Base-by-base conservation (phyloP, 1,140 invertebrate genomes). In the Lepidurus arcticus region DNA sequence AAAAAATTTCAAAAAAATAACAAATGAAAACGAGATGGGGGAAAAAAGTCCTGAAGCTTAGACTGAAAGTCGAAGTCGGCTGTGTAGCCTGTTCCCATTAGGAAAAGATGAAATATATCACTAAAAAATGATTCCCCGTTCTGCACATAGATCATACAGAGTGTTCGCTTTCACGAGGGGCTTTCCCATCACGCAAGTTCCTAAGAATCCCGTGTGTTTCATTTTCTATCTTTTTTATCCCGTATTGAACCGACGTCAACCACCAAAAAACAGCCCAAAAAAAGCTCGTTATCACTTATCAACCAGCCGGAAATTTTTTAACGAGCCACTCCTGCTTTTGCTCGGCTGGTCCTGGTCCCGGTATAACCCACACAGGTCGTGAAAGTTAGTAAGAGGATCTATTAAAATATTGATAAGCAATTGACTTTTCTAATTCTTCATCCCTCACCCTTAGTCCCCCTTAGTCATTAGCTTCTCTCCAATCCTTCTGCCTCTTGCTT, bases 391-490 rank as follows among this genome's bases (percentile, higher is more conserved):
- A 21, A 65, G 53, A 65, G n/a, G 53, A 65, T 65, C 53, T 65
- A 13, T n/a, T 65, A 65, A 65, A 65, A 65, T 65, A 65, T 65
- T 65, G 53, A 65, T 65, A 65, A 21, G n/a, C 53, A 65, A 65
- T 65, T 65, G 21, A 65, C 53, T 21, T 21, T 65, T 65, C 53
- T 65, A 65, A 65, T 21, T 65, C n/a, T 7, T 65, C 21, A 6
- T 21, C 53, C 21, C 6, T 13, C 53, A 21, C 53, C 53, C 53
- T 21, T 65, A n/a, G 6, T 65, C 53, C 45, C 53, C 6, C 7
- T 65, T 65, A n/a, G 1, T 21, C 53, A 13, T 65, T 65, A 13
- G 53, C 16, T 21, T 65, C 53, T 65, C 21, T 65, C n/a, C 53
- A 65, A 65, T 65, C 53, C n/a, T 65, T 65, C 13, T 21, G 9